A percentile compares a stretch with the other conserved stretches of the same genome.
These are phyloP conservation scores for Campylomormyrus tamandua DNA, from an alignment of 2,113 vertebrate species.

Conservation along the genomic window DNA sequence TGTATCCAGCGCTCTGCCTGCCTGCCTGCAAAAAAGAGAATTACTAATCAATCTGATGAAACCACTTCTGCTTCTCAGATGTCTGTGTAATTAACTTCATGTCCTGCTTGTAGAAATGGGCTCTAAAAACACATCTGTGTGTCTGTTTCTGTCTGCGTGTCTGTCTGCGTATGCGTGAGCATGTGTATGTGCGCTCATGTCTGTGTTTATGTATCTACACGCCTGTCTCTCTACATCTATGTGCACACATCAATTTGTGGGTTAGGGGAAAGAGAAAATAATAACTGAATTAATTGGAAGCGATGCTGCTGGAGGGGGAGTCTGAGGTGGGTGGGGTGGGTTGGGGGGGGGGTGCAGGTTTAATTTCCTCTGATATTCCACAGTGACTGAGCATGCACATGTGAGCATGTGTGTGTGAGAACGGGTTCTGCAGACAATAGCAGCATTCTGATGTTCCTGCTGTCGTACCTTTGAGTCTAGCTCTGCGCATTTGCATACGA, in stretches of 20 bases:
- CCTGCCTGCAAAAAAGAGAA: conserved; percentile 10
- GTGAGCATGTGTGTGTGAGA: neutral
- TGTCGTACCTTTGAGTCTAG: neutral
- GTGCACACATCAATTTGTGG: neutral
- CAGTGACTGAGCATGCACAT: neutral
- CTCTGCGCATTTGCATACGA: neutral
- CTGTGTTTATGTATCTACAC: conserved; percentile 5
- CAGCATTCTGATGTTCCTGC: neutral
- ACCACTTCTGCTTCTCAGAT: conserved; percentile 1
- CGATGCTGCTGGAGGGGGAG: neutral
- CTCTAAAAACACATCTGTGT: neutral
- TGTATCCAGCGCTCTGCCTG: conserved; percentile 8
- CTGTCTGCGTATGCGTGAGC: conserved; percentile 9
- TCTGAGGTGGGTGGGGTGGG: neutral
- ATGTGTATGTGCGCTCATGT: neutral
- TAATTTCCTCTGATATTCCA: neutral
- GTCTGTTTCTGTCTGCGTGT: neutral
- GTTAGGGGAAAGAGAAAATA: neutral
- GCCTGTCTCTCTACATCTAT: neutral
- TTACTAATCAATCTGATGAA: conserved; percentile 19
- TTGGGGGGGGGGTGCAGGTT: neutral
- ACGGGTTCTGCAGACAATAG: neutral
- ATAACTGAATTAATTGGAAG: neutral
- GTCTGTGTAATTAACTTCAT: conserved; percentile 18
- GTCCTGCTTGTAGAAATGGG: neutral